These are phyloP conservation scores for Chaitophorus viminalis DNA, from an alignment of 2,888 invertebrate genomes.

Conservation along the genomic window DNA sequence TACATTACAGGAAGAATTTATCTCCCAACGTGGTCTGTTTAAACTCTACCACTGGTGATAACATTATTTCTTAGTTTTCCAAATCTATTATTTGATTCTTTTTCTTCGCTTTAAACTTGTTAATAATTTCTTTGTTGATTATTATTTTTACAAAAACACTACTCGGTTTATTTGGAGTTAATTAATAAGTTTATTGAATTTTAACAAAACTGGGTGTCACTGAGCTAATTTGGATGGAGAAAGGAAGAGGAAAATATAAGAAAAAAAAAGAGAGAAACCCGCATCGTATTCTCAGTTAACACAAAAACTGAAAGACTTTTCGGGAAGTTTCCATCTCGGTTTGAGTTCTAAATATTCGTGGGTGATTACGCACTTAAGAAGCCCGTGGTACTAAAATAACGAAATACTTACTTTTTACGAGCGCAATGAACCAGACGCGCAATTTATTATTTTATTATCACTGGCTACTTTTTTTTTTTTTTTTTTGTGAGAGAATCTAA, in stretches of 20 bases:
- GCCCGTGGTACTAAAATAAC: not conserved
- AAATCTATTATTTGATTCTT: not conserved
- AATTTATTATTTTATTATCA: slow-evolving; percentile 12
- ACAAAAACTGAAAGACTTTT: slow-evolving; percentile 25
- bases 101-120: slow-evolving; percentile 1
- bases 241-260: not conserved
- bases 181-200: slow-evolving; percentile 45
- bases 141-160: slow-evolving; percentile 12
- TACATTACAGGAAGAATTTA: slow-evolving; percentile 31
- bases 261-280: slow-evolving; percentile 1
- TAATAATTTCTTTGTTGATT: slow-evolving; percentile 35
- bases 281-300: slow-evolving; percentile 4
- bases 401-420: slow-evolving; percentile 34
- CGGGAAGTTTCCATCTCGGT: slow-evolving; percentile 29
- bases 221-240: not conserved
- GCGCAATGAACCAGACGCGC: not conserved
- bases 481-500: not conserved
- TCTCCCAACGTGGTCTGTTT: slow-evolving; percentile 17
- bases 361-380: slow-evolving; percentile 2
- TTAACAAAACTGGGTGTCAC: not conserved
- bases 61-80: not conserved
- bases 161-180: slow-evolving; percentile 37
- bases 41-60: not conserved
- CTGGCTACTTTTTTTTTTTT: not conserved
- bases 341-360: slow-evolving; percentile 29